These are phyloP conservation scores for Dinocampus coccinellae DNA, from an alignment of 2,888 invertebrate genomes.

Conservation along the genomic window DNA sequence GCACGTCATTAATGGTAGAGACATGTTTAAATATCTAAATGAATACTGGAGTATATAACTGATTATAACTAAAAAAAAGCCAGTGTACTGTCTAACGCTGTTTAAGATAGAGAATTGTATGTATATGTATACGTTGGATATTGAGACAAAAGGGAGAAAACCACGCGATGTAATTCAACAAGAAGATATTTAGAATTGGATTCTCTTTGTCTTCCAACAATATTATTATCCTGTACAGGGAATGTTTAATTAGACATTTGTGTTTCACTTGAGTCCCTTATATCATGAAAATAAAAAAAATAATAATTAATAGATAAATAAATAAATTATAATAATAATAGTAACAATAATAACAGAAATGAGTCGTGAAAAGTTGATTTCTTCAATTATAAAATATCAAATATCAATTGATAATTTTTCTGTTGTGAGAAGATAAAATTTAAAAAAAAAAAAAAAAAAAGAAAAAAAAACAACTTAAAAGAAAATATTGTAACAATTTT, in stretches of 20 bases:
- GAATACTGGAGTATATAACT: background rate
- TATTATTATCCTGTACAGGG: background rate
- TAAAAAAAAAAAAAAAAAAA: too few relatives aligned
- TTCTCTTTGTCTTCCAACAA: slow-evolving; percentile 9
- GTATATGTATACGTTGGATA: background rate
- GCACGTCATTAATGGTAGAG: slow-evolving; percentile 53
- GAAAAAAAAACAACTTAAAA: too few relatives aligned
- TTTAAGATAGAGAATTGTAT: slow-evolving; percentile 1
- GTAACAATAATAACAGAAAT: too few relatives aligned
- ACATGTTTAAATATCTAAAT: background rate
- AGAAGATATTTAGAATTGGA: slow-evolving; percentile 20
- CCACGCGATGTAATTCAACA: slow-evolving; percentile 15
- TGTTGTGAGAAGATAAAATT: too few relatives aligned
- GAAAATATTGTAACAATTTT: too few relatives aligned
- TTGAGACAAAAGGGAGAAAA: background rate
- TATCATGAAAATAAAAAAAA: too few relatives aligned
- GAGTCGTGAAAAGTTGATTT: too few relatives aligned
- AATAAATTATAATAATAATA: too few relatives aligned
- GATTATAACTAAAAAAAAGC: slow-evolving; percentile 11
- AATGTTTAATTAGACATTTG: background rate
- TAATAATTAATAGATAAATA: too few relatives aligned
- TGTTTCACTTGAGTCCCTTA: background rate
- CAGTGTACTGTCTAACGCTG: background rate
- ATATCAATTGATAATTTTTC: too few relatives aligned
- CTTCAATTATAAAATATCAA: too few relatives aligned